Conservation (phyloP, 2,113 vertebrate genomes). For the Oriolus oriolus region DNA sequence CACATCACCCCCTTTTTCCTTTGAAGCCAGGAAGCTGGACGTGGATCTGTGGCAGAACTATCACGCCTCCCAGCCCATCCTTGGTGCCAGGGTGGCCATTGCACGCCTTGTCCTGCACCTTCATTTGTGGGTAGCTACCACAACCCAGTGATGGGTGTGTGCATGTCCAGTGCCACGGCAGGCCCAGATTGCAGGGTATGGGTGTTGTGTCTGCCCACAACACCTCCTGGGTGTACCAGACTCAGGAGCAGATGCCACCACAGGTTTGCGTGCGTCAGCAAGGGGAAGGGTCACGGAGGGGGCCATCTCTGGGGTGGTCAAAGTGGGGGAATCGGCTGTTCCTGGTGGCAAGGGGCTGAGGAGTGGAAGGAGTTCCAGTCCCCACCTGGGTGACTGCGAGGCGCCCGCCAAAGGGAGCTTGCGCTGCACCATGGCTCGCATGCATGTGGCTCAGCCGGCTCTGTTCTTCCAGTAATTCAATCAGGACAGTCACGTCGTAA, state of each 20-base stretch:
- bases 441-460: neutral
- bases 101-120: neutral
- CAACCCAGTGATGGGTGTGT: neutral
- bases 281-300: rapidly evolving
- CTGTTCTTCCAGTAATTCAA: constrained; percentile 50
- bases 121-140: neutral
- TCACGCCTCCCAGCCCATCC: neutral
- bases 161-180: rapidly evolving
- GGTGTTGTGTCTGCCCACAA: rapidly evolving
- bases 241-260: neutral
- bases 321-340: rapidly evolving
- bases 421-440: neutral
- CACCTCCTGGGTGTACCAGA: rapidly evolving
- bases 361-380: rapidly evolving
- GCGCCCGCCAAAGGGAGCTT: neutral
- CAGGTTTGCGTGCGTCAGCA: rapidly evolving
- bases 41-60: neutral
- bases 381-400: neutral
- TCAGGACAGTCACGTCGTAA: constrained; percentile 56
- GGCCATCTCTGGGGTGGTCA: neutral
- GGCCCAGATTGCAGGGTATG: rapidly evolving
- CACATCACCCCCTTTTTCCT: constrained; percentile 25
- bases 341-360: neutral
- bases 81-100: neutral
- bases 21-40: constrained; percentile 13